Evolutionary conservation across 2,888 invertebrate genomes (phyloP).

Genomic region (Opisthograptis luteolata): DNA sequence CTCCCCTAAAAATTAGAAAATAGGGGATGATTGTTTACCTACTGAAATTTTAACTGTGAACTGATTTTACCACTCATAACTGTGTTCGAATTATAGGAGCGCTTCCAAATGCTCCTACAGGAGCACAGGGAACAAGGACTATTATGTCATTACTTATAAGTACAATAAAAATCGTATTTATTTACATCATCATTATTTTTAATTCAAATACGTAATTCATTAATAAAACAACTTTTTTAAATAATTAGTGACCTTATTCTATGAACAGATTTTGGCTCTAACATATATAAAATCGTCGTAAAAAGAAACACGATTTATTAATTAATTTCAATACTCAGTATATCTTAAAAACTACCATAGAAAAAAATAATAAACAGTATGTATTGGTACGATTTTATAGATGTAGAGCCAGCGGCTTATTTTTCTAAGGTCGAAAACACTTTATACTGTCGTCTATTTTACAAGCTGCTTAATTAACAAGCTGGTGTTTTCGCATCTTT

Average conservation of each 20-base stretch:
- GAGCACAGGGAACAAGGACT: no score
- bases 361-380: no score
- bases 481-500: not conserved
- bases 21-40: no score
- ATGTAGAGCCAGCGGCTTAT: not conserved
- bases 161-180: not conserved
- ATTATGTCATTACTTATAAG: no score
- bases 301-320: not conserved
- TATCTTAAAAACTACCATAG: no score
- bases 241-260: conserved; percentile 33
- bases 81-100: no score
- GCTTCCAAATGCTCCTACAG: no score
- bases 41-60: no score
- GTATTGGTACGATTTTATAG: no score
- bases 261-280: not conserved
- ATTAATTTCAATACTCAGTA: no score
- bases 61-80: no score
- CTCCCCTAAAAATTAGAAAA: no score
- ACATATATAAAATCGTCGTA: not conserved
- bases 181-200: conserved; percentile 47
- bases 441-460: not conserved
- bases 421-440: not conserved
- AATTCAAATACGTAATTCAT: conserved; percentile 47
- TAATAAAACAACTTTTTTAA: conserved; percentile 54
- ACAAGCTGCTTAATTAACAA: not conserved